Conservation (phyloP, 2,888 invertebrate species). For the Ditula angustiorana region DNA sequence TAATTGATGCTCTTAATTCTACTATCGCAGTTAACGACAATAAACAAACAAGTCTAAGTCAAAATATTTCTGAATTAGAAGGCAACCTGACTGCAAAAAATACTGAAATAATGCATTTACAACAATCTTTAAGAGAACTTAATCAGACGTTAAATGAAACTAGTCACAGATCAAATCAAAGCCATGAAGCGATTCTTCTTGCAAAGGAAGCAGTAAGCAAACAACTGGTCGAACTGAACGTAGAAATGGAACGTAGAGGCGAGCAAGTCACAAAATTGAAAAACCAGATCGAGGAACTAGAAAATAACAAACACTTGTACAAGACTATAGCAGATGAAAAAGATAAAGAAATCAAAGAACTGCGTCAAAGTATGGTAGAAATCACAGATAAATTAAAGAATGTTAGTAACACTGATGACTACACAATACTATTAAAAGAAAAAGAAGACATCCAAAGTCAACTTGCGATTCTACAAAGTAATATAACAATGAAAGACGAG, state of each 20-base stretch:
- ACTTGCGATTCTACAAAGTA: constrained; percentile 53
- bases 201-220: constrained; percentile 65
- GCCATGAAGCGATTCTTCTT: constrained; percentile 18
- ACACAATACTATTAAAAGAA: constrained; percentile 61
- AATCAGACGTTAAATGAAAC: constrained; percentile 52
- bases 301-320: constrained; percentile 52
- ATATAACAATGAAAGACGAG: constrained; percentile 56
- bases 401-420: constrained; percentile 61
- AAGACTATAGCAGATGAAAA: constrained; percentile 57
- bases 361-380: constrained; percentile 68
- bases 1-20: constrained; percentile 65
- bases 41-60: constrained; percentile 52
- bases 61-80: constrained; percentile 59
- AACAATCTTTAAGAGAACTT: constrained; percentile 52
- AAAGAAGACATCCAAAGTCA: constrained; percentile 63
- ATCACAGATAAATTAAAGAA: constrained; percentile 67
- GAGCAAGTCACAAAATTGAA: constrained; percentile 57
- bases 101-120: constrained; percentile 64
- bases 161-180: constrained; percentile 53
- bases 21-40: constrained; percentile 58
- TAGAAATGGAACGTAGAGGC: constrained; percentile 63
- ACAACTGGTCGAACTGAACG: constrained; percentile 58
- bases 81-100: constrained; percentile 58
- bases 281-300: constrained; percentile 52
- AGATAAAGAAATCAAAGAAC: constrained; percentile 72